Base-by-base conservation (phyloP, 2,797 vertebrate genomes). In the Mus minutoides region DNA sequence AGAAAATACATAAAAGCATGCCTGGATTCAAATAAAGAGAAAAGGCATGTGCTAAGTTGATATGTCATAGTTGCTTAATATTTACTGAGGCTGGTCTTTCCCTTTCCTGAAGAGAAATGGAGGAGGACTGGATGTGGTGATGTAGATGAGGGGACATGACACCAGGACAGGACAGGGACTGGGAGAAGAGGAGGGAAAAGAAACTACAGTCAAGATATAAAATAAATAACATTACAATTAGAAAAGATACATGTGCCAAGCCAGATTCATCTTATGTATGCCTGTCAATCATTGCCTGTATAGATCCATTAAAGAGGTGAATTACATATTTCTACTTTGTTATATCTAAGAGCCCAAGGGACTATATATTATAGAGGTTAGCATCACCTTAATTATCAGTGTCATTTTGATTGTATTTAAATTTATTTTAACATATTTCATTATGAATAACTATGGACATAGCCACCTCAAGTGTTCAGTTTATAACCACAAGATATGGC, bases 1-100 rank as follows among this genome's bases (percentile, higher is more conserved):
- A 62, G 29, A 62, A 54, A 75, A 0, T 24, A 22, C 0, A 46
- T 9, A 83, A 37, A 3, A 24, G 56, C 2, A 52, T 21, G 5
- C 6, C 12, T 75, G n/a, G 43, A 4, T 83, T 58, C 21, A 37
- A 90, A 60, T 60, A 82, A 96, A 90, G 94, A 96, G 34, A n/a
- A 71, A n/a, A 85, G 49, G 0, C 31, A 24, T 6, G 34, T 14
- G 17, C 13, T 34, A 43, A n/a, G 37, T 71, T 71, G 69, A 71
- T 71, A 71, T 71, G 69, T 17, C 8, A 71, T 37, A 71, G 69
- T 13, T 19, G 8, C 19, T 19, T 71, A n/a, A 0, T 71, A 37
- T 71, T 67, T 71, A 37, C 21, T 71, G 69, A 21, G 19, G 69
- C 19, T 1, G 1, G 8, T 21, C n/a, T 19, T 71, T 37, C n/a